Conservation (phyloP, 2,888 invertebrate species). For the Brachycybe producta region DNA sequence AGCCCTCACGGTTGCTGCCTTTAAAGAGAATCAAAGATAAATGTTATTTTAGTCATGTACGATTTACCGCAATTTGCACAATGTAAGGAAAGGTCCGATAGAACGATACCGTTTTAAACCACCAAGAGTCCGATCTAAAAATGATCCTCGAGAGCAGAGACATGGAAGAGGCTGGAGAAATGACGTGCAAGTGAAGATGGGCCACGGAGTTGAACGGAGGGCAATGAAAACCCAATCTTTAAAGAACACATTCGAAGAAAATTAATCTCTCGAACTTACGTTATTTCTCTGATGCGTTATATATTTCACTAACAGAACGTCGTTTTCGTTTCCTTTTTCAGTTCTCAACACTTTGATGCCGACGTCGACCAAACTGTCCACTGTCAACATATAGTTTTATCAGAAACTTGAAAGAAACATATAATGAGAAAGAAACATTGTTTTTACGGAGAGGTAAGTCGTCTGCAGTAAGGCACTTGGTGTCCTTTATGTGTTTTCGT, state of each 20-base stretch:
- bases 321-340: conserved; percentile 35
- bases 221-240: conserved; percentile 69
- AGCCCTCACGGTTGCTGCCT: no score
- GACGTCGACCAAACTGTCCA: conserved; percentile 50
- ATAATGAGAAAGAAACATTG: background rate
- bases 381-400: no score
- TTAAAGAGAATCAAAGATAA: no score
- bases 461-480: conserved; percentile 48
- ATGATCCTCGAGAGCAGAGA: conserved; percentile 47
- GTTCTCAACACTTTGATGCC: conserved; percentile 41
- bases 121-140: conserved; percentile 54
- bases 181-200: conserved; percentile 76
- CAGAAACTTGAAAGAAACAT: background rate
- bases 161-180: conserved; percentile 65
- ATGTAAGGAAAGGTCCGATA: background rate
- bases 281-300: no score
- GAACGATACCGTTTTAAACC: conserved; percentile 69
- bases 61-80: no score
- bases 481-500: conserved; percentile 60
- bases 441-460: conserved; percentile 37
- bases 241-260: conserved; percentile 19
- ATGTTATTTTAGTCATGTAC: no score
- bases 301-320: conserved; percentile 27
- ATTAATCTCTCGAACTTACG: no score
- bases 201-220: conserved; percentile 72